These are phyloP conservation scores for Troilus luridus DNA, from an alignment of 2,888 invertebrate species.

Conservation along the genomic window DNA sequence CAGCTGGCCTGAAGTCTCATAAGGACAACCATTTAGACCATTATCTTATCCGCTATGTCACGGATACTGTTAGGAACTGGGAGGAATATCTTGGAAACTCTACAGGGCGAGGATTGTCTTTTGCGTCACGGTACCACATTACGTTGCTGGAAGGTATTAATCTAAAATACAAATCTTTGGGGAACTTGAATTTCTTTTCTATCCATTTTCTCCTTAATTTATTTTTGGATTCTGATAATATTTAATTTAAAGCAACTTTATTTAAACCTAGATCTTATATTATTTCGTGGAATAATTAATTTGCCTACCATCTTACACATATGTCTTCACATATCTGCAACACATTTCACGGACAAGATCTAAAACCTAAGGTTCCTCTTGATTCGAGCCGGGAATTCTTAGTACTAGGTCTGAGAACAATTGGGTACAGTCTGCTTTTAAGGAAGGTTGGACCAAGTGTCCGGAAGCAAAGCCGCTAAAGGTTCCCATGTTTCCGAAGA, in stretches of 20 bases:
- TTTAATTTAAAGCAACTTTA: too few relatives aligned
- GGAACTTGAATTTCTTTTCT: neutral
- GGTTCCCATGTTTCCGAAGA: neutral
- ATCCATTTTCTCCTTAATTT: too few relatives aligned
- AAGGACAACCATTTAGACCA: constrained; percentile 4
- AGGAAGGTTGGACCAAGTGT: neutral
- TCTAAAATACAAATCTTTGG: neutral
- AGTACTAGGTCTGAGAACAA: neutral
- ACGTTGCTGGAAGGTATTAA: neutral
- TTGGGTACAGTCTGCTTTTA: constrained; percentile 1
- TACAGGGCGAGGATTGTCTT: neutral
- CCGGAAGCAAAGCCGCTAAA: neutral
- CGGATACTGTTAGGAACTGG: constrained; percentile 24
- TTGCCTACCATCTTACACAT: too few relatives aligned
- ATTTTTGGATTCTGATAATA: too few relatives aligned
- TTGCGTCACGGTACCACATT: neutral
- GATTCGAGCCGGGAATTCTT: neutral
- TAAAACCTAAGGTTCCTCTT: neutral
- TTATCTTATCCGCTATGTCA: constrained; percentile 47
- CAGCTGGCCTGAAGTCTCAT: neutral
- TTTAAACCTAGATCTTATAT: too few relatives aligned
- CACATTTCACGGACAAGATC: neutral
- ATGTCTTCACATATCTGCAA: too few relatives aligned
- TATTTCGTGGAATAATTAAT: too few relatives aligned
- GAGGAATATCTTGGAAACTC: constrained; percentile 1